These are phyloP conservation scores for Cremastinae sp. DNA, from an alignment of 2,888 invertebrate genomes.

Conservation along the genomic window DNA sequence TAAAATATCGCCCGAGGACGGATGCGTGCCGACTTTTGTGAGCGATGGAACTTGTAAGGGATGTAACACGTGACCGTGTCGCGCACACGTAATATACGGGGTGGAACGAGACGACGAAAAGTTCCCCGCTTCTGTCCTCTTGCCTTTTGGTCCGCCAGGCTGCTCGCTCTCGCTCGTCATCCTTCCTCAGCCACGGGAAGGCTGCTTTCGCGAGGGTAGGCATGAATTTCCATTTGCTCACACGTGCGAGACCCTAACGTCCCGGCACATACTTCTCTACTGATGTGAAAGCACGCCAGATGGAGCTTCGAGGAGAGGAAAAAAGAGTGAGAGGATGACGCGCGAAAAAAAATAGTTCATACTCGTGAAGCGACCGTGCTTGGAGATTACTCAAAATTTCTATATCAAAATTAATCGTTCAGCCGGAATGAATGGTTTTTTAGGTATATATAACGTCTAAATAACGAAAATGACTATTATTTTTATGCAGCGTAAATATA, in stretches of 20 bases:
- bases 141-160: constrained; percentile 7
- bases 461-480: no score
- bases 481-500: no score
- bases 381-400: not conserved
- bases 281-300: constrained; percentile 14
- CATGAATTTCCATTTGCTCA: constrained; percentile 58
- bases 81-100: constrained; percentile 68
- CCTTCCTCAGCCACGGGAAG: not conserved
- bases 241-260: constrained; percentile 55
- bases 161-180: constrained; percentile 17
- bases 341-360: constrained; percentile 7
- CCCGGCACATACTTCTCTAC: constrained; percentile 4
- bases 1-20: constrained; percentile 22
- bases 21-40: constrained; percentile 66
- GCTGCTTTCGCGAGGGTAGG: constrained; percentile 37
- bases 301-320: constrained; percentile 14
- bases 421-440: no score
- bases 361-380: not conserved
- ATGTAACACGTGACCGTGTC: constrained; percentile 70
- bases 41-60: constrained; percentile 70
- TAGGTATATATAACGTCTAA: no score
- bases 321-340: constrained; percentile 4
- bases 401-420: not conserved
- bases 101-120: constrained; percentile 46
- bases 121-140: constrained; percentile 26